These are phyloP conservation scores for Anguilla marmorata DNA, from an alignment of 2,797 vertebrate genomes.

Conservation along the genomic window DNA sequence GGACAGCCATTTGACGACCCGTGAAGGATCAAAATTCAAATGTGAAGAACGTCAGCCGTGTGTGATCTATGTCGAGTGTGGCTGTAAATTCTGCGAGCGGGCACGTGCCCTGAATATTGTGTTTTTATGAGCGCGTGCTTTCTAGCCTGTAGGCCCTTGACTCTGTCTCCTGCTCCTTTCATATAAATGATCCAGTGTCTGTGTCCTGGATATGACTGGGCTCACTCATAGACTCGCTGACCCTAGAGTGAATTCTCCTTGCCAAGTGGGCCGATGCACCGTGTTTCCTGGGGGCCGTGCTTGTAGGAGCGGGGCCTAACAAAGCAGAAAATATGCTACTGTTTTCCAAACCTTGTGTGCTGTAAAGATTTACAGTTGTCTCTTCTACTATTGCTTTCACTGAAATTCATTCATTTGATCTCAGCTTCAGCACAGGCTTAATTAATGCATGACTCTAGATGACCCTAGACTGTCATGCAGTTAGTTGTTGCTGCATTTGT, in stretches of 20 bases:
- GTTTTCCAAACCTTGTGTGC: slow-evolving; percentile 25
- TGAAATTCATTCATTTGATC: not conserved
- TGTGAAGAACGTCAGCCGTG: not conserved
- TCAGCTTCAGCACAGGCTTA: not conserved
- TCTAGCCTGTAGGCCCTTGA: not conserved
- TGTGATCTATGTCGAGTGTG: not conserved
- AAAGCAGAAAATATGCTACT: slow-evolving; percentile 57
- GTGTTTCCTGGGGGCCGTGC: slow-evolving; percentile 17
- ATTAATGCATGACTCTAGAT: not conserved
- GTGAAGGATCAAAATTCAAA: not conserved
- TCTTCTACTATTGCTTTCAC: not conserved
- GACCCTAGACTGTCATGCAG: not conserved
- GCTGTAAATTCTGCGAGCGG: not conserved
- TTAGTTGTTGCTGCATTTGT: not conserved
- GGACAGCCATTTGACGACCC: not conserved
- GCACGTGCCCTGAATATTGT: not conserved
- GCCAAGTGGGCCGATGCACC: not conserved
- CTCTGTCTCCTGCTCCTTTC: not conserved
- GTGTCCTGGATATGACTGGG: not conserved
- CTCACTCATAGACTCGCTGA: slow-evolving; percentile 22
- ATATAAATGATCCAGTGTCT: not conserved
- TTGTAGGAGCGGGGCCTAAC: slow-evolving; percentile 52
- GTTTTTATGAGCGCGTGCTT: not conserved
- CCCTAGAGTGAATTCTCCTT: not conserved
- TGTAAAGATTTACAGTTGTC: not conserved